Evolutionary conservation across 2,113 vertebrate species (phyloP).

Genomic region (Podarcis cretensis): DNA sequence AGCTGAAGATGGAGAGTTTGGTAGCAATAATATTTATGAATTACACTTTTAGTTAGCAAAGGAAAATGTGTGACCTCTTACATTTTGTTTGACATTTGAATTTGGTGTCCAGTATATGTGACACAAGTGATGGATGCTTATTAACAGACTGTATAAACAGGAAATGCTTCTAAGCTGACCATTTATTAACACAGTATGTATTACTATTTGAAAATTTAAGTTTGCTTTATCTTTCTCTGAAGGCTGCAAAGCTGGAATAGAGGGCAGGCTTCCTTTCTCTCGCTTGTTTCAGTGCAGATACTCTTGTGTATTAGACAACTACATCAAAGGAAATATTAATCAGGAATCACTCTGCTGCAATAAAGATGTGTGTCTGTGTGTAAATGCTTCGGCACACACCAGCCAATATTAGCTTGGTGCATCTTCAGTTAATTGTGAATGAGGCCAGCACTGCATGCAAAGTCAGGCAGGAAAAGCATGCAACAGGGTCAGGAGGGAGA

Average conservation of each 20-base stretch:
- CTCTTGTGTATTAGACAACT: not conserved
- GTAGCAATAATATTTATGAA: slow-evolving; percentile 90
- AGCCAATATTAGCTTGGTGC: not conserved
- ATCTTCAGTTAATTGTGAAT: not conserved
- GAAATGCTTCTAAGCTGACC: slow-evolving; percentile 86
- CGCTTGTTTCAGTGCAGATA: not conserved
- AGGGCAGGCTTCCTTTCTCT: not conserved
- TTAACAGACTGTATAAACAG: slow-evolving; percentile 85
- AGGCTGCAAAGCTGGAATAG: slow-evolving; percentile 27
- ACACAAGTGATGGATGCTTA: slow-evolving; percentile 85
- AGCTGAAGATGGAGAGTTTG: slow-evolving; percentile 85
- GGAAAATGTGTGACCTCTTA: slow-evolving; percentile 88
- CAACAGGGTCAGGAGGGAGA: not conserved
- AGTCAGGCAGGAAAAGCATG: no score
- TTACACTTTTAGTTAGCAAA: slow-evolving; percentile 89
- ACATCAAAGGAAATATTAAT: slow-evolving; percentile 20
- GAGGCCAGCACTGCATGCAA: not conserved
- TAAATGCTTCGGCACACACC: not conserved
- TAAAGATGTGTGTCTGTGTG: not conserved
- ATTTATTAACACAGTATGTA: slow-evolving; percentile 78
- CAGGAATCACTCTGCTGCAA: not conserved
- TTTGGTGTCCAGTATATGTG: slow-evolving; percentile 81
- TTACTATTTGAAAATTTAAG: slow-evolving; percentile 70
- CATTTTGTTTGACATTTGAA: slow-evolving; percentile 88
- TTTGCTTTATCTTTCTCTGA: slow-evolving; percentile 53